A percentile compares a stretch with the other conserved stretches of the same genome.
These are phyloP conservation scores for Hypsibius dujardini DNA, from an alignment of 1,140 invertebrate genomes.

Conservation along the genomic window DNA sequence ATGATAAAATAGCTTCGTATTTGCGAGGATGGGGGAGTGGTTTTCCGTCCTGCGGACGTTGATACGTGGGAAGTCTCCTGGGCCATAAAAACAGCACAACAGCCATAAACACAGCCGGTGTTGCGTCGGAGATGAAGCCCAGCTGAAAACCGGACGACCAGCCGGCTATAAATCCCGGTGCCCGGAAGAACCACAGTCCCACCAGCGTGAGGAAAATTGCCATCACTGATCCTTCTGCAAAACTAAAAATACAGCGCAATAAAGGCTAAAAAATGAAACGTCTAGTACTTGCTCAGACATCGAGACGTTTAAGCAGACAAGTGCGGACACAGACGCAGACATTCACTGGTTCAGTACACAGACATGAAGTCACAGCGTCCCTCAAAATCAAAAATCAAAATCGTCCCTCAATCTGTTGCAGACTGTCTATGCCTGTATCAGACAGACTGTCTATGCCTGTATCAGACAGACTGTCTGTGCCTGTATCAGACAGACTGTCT, in stretches of 20 bases:
- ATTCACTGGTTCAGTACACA: no score
- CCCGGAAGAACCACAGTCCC: conserved; percentile 67
- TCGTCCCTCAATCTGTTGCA: no score
- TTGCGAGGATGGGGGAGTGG: not conserved
- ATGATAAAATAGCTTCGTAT: conserved; percentile 25
- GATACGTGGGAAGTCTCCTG: not conserved
- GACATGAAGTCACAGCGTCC: no score
- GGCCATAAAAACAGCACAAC: not conserved
- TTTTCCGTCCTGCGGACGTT: not conserved
- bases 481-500: no score
- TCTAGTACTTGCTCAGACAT: no score
- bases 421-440: no score
- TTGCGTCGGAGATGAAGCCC: not conserved
- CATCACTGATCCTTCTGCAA: conserved; percentile 38
- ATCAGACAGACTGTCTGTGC: no score
- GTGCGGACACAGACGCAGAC: no score
- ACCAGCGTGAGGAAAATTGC: conserved; percentile 57
- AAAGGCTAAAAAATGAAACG: no score
- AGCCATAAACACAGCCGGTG: conserved; percentile 2
- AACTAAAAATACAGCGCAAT: not conserved
- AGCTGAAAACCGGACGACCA: conserved; percentile 33
- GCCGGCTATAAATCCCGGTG: conserved; percentile 59
- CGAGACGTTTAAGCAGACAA: no score
- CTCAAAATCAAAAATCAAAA: no score
- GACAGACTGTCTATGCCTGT: no score